Percentiles rank a stretch among this genome's conserved stretches.
Evolutionary conservation across 2,888 invertebrate species (phyloP).

Genomic region (Sarcophaga rosellei): DNA sequence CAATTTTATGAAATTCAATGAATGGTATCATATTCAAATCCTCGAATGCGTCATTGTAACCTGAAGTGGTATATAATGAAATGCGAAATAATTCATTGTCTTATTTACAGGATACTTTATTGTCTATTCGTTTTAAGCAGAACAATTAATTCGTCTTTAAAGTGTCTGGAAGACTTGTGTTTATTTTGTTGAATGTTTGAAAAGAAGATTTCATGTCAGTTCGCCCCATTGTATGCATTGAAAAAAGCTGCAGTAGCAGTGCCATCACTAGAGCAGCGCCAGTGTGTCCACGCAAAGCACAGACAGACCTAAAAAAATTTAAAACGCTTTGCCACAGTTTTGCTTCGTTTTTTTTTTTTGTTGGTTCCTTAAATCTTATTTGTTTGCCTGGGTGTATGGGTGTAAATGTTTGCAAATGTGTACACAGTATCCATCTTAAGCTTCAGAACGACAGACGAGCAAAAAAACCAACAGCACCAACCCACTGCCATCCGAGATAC

Average conservation of each 20-base stretch:
- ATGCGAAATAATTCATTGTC: too few relatives aligned
- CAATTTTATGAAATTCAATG: too few relatives aligned
- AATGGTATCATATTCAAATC: too few relatives aligned
- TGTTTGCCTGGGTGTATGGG: not conserved
- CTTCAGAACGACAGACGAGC: too few relatives aligned
- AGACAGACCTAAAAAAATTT: not conserved
- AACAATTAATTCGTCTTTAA: slow-evolving; percentile 7
- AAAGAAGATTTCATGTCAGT: slow-evolving; percentile 21
- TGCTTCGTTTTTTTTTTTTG: not conserved
- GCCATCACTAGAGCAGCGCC: not conserved
- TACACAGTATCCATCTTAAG: too few relatives aligned
- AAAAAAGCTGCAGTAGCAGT: not conserved
- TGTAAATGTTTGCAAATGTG: not conserved
- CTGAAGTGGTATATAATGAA: too few relatives aligned
- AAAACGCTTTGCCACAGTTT: not conserved
- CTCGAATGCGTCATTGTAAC: too few relatives aligned
- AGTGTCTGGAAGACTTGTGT: slow-evolving; percentile 19
- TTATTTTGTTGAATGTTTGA: slow-evolving; percentile 32
- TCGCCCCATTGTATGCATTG: slow-evolving; percentile 7
- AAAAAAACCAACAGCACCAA: not conserved
- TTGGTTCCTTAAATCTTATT: not conserved
- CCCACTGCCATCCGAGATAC: not conserved
- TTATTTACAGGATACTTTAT: too few relatives aligned
- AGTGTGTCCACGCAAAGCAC: slow-evolving; percentile 9
- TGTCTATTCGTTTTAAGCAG: too few relatives aligned